phyloP scores from a whole-genome alignment of 53 echinoderm and acorn worm genomes.

The Patiria pectinifera region DNA sequence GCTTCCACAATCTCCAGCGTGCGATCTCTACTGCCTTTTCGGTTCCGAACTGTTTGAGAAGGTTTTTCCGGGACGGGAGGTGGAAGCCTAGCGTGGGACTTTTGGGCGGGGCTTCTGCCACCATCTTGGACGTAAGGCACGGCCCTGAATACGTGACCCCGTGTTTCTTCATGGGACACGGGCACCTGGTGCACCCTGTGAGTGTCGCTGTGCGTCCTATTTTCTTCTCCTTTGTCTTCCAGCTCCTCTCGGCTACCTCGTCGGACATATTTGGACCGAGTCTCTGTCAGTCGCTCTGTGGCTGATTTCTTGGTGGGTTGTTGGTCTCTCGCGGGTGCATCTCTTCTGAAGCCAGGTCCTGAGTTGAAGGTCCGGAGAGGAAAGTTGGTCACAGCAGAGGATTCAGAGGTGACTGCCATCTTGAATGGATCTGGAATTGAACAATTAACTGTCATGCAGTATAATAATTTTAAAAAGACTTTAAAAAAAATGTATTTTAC shows the following conservation, averaged over 20 bases:
- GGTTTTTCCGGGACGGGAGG: conserved; percentile 5
- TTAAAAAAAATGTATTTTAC: no score
- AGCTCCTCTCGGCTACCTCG: conserved; percentile 45
- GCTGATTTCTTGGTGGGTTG: conserved; percentile 64
- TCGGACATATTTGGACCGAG: conserved; percentile 65
- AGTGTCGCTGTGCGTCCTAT: background rate
- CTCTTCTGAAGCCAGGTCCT: conserved; percentile 76
- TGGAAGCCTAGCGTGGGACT: conserved; percentile 2
- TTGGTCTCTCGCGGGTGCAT: conserved; percentile 57
- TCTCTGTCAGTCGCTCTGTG: conserved; percentile 72
- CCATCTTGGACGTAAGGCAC: conserved; percentile 15
- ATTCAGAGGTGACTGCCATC: conserved; percentile 61
- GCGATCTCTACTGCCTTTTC: conserved; percentile 39
- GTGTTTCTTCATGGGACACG: background rate
- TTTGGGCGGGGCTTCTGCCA: background rate
- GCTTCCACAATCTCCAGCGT: conserved; percentile 52
- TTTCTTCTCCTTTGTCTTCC: conserved; percentile 11
- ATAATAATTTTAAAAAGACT: no score
- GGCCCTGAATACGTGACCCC: background rate
- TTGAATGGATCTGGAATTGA: conserved; percentile 16
- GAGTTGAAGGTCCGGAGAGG: conserved; percentile 81
- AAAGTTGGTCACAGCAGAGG: conserved; percentile 44
- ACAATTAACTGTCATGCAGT: background rate
- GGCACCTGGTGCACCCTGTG: background rate
- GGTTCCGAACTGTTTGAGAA: background rate